These are phyloP conservation scores for Pardalotus punctatus DNA, from an alignment of 2,113 vertebrate genomes.

Conservation along the genomic window DNA sequence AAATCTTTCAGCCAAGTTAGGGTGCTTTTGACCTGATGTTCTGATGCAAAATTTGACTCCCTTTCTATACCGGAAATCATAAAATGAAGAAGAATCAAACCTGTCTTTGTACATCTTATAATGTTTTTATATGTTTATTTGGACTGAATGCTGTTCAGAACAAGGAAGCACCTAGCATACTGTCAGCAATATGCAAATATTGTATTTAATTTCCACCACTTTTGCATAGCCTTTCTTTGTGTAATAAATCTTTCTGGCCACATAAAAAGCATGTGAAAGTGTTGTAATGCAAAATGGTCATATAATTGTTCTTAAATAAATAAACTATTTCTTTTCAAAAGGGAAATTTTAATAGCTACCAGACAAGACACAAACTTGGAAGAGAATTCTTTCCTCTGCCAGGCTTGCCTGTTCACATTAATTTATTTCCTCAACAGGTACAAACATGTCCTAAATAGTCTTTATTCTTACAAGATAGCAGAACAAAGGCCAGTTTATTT, in stretches of 20 bases:
- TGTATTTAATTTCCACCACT: background rate
- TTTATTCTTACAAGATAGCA: background rate
- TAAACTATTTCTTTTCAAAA: background rate
- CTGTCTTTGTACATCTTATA: background rate
- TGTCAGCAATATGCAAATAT: background rate
- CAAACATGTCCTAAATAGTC: background rate
- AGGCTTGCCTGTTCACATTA: background rate
- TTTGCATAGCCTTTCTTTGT: background rate
- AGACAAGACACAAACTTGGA: background rate
- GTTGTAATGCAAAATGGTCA: background rate
- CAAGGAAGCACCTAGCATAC: background rate
- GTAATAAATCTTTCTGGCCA: background rate
- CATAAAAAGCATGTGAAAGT: background rate
- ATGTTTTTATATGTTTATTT: background rate
- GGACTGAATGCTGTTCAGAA: background rate
- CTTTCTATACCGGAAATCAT: background rate
- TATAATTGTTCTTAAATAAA: background rate
- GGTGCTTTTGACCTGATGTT: background rate
- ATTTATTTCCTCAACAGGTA: slow-evolving; percentile 3
- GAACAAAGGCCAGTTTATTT: background rate
- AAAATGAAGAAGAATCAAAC: background rate
- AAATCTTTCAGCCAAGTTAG: background rate
- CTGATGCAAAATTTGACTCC: background rate
- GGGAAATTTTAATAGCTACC: background rate
- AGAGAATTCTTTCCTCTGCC: background rate